Conservation (phyloP, 2,797 vertebrate genomes). For the Sebastes goodei region DNA sequence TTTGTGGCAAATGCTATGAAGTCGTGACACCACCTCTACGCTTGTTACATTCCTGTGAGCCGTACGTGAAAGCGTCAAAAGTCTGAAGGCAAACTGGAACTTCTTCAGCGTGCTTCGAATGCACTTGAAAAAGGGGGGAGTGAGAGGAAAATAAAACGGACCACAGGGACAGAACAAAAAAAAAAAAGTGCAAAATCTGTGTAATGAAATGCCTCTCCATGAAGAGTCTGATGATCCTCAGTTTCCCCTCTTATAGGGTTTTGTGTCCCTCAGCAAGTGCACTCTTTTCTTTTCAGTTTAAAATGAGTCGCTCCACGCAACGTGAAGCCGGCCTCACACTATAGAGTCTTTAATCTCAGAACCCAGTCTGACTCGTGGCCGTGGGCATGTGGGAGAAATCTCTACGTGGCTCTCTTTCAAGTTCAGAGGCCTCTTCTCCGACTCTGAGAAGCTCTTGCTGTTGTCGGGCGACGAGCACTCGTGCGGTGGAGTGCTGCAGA, state of each 20-base stretch:
- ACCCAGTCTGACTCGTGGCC: slow-evolving; percentile 94
- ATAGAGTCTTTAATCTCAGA: slow-evolving; percentile 97
- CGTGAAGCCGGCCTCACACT: slow-evolving; percentile 83
- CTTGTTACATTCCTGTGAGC: slow-evolving; percentile 63
- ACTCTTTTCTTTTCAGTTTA: slow-evolving; percentile 53
- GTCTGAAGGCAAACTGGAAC: slow-evolving; percentile 68
- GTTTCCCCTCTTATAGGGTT: slow-evolving; percentile 34
- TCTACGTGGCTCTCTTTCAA: slow-evolving; percentile 91
- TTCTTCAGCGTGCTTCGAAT: slow-evolving; percentile 54
- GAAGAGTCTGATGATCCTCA: slow-evolving; percentile 57
- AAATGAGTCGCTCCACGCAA: slow-evolving; percentile 40
- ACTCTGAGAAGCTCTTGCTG: slow-evolving; percentile 86
- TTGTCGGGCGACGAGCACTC: slow-evolving; percentile 84
- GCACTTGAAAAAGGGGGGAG: slow-evolving; percentile 55
- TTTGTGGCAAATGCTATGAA: slow-evolving; percentile 46
- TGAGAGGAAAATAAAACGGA: slow-evolving; percentile 61
- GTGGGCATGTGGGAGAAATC: slow-evolving; percentile 88
- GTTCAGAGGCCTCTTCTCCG: slow-evolving; percentile 89
- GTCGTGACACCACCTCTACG: slow-evolving; percentile 12
- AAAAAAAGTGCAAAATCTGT: slow-evolving; percentile 79
- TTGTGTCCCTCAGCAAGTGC: slow-evolving; percentile 59
- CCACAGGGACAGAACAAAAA: slow-evolving; percentile 65
- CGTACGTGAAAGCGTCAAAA: slow-evolving; percentile 47
- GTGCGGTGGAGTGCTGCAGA: slow-evolving; percentile 86
- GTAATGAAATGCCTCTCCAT: slow-evolving; percentile 63